phyloP scores from a whole-genome alignment of 2,888 invertebrate genomes.

The Laspeyria flexula region DNA sequence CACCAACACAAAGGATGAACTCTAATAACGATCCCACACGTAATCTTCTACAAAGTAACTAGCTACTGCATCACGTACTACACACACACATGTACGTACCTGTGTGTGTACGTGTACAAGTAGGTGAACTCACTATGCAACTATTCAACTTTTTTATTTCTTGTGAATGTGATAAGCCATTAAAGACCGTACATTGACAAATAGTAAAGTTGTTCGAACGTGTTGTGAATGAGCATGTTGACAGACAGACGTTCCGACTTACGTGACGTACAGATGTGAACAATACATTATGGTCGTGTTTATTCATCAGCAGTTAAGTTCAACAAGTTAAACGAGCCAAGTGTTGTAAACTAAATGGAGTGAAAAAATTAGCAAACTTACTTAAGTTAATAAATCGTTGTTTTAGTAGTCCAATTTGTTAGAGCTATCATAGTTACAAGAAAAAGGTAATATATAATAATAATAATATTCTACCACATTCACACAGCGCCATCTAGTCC shows the following conservation, averaged over 20 bases:
- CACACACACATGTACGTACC: not conserved
- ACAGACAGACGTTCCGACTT: too few species aligned
- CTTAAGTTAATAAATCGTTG: conserved; percentile 19
- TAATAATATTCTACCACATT: too few species aligned
- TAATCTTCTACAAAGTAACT: not conserved
- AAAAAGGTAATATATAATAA: too few species aligned
- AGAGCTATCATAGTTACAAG: conserved; percentile 25
- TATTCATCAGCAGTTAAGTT: not conserved
- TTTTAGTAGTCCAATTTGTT: conserved; percentile 17
- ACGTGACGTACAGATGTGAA: not conserved
- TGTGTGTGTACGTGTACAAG: too few species aligned
- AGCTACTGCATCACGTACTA: not conserved
- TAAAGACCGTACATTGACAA: too few species aligned
- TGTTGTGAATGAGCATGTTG: too few species aligned
- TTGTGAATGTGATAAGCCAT: too few species aligned
- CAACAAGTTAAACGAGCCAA: not conserved
- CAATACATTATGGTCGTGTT: not conserved
- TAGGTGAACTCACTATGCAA: too few species aligned
- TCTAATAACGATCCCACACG: not conserved
- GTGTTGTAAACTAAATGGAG: not conserved
- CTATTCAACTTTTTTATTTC: too few species aligned
- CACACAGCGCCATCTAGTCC: too few species aligned
- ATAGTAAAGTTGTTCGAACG: too few species aligned
- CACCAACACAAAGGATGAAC: not conserved
- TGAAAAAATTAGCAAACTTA: not conserved